A percentile compares a stretch with the other conserved stretches of the same genome.
phyloP scores from a whole-genome alignment of 2,888 invertebrate genomes.

The Lochmaea crataegi region DNA sequence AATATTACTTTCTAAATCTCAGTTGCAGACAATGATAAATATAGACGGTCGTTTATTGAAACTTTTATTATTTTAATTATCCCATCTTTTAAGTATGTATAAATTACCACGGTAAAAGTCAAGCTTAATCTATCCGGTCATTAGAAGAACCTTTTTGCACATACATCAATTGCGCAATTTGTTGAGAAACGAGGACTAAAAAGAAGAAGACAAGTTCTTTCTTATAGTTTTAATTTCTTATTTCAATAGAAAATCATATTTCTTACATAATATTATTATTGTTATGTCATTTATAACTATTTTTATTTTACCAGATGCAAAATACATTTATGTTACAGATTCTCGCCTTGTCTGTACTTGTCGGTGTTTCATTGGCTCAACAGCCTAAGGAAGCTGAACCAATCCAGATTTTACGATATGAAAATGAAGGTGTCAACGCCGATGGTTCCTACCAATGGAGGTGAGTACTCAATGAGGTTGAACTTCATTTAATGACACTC shows the following conservation, averaged over 20 bases:
- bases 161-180: not conserved
- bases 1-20: too few species aligned
- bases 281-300: not conserved
- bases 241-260: not conserved
- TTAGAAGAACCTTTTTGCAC: constrained; percentile 2
- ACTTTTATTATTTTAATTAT: not conserved
- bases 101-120: not conserved
- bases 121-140: constrained; percentile 2
- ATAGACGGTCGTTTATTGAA: not conserved
- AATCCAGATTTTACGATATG: constrained; percentile 72
- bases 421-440: constrained; percentile 72
- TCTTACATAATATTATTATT: not conserved
- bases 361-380: constrained; percentile 10
- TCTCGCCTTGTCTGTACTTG: constrained; percentile 24
- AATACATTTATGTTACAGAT: constrained; percentile 15
- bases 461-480: constrained; percentile 43
- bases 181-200: not conserved
- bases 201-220: too few species aligned
- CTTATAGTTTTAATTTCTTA: not conserved
- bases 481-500: too few species aligned
- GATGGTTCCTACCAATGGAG: constrained; percentile 74
- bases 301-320: not conserved
- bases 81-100: too few species aligned
- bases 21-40: too few species aligned
- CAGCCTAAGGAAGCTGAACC: constrained; percentile 58